phyloP scores from a whole-genome alignment of 2,797 vertebrate genomes.

The Acipenser oxyrinchus region DNA sequence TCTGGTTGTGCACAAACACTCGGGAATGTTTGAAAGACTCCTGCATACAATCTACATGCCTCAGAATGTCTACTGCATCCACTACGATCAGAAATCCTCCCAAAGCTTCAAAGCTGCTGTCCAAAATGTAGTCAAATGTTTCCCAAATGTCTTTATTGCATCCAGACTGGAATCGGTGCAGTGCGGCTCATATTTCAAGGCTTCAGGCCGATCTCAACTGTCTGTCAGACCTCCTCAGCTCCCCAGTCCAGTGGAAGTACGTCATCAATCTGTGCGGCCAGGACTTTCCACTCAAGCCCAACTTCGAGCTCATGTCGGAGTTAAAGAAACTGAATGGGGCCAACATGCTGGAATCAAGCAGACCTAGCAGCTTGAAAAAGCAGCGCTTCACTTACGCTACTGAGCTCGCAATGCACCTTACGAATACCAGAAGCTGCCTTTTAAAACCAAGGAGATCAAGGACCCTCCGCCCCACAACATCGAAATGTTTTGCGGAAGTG shows the following conservation, averaged over 20 bases:
- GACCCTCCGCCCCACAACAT: conserved; percentile 64
- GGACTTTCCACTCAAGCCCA: conserved; percentile 83
- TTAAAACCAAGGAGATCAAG: conserved; percentile 65
- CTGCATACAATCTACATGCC: conserved; percentile 72
- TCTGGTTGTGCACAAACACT: conserved; percentile 86
- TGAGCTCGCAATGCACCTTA: conserved; percentile 66
- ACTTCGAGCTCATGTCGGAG: conserved; percentile 71
- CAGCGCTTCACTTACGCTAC: conserved; percentile 71
- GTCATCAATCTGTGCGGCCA: conserved; percentile 88
- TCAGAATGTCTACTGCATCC: conserved; percentile 85
- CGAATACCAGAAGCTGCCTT: conserved; percentile 63
- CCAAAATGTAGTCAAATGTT: conserved; percentile 69
- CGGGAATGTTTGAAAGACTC: conserved; percentile 82
- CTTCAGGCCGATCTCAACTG: conserved; percentile 89
- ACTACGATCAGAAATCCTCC: conserved; percentile 79
- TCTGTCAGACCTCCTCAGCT: conserved; percentile 72
- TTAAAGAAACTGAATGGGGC: conserved; percentile 66
- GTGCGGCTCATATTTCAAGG: conserved; percentile 80
- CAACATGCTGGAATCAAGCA: conserved; percentile 82
- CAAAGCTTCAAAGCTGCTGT: conserved; percentile 67
- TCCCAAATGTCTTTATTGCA: conserved; percentile 77
- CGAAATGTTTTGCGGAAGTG: conserved; percentile 81
- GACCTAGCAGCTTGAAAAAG: conserved; percentile 67
- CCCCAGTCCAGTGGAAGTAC: conserved; percentile 77
- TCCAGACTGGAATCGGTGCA: conserved; percentile 76